These are phyloP conservation scores for Pelecanoides urinatrix DNA, from an alignment of 2,113 vertebrate genomes.

Conservation along the genomic window DNA sequence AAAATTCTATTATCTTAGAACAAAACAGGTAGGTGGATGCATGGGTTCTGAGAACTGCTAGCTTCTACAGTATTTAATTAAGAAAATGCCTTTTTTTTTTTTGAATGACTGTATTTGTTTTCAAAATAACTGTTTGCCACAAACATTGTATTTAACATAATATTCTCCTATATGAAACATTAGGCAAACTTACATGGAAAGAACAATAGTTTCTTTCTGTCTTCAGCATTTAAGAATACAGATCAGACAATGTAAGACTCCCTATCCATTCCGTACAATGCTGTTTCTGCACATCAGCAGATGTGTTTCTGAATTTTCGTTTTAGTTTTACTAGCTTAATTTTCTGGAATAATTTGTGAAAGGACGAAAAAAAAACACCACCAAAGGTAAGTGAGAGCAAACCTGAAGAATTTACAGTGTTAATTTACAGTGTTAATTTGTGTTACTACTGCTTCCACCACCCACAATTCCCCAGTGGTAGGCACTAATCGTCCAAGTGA, in stretches of 20 bases:
- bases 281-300: neutral
- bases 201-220: neutral
- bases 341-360: neutral
- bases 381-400: neutral
- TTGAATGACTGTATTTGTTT: neutral
- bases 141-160: neutral
- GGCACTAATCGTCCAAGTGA: neutral
- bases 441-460: neutral
- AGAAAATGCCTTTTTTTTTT: neutral
- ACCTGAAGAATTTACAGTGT: neutral
- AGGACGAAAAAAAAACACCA: neutral
- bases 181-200: neutral
- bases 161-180: neutral
- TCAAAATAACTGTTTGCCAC: neutral
- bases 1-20: neutral
- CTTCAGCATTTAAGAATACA: neutral
- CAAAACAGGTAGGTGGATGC: neutral
- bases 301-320: neutral
- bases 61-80: neutral
- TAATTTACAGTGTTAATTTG: too few species aligned
- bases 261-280: neutral
- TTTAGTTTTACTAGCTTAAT: neutral
- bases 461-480: rapidly evolving
- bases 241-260: neutral
- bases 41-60: neutral